phyloP scores from a whole-genome alignment of 2,113 vertebrate genomes.

The Scolopax mira region DNA sequence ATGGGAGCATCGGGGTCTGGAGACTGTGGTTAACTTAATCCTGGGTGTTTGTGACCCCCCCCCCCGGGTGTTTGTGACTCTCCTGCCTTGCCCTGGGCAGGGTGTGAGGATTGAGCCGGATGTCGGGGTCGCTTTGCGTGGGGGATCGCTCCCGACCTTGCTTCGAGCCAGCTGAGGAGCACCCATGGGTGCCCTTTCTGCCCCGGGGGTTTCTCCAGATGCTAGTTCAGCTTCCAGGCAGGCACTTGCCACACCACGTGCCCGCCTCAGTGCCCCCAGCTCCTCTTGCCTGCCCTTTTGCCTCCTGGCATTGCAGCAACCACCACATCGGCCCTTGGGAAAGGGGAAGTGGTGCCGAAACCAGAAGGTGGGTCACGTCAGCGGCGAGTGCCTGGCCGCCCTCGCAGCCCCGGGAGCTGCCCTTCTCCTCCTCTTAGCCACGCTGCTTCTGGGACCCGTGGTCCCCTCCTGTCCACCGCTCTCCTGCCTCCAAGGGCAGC shows the following conservation, averaged over 20 bases:
- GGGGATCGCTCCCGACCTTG: background rate
- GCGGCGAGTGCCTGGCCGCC: rapidly evolving
- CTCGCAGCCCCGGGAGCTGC: background rate
- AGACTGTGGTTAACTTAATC: rapidly evolving
- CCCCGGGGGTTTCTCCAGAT: rapidly evolving
- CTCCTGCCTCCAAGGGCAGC: background rate
- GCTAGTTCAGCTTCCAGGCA: background rate
- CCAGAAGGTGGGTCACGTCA: background rate
- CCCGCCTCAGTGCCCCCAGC: rapidly evolving
- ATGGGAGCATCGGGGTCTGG: rapidly evolving
- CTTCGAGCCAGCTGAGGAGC: background rate
- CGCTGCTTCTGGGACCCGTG: rapidly evolving
- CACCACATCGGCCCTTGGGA: background rate
- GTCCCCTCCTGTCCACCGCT: background rate
- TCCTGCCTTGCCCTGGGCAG: rapidly evolving
- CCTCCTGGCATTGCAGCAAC: background rate
- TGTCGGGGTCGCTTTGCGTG: rapidly evolving
- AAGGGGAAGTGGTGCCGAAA: background rate
- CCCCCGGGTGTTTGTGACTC: no score
- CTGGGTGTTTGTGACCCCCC: background rate
- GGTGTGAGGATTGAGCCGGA: rapidly evolving
- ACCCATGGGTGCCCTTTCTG: background rate
- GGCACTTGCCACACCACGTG: rapidly evolving
- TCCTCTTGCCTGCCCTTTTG: background rate
- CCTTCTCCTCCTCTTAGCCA: background rate